These are phyloP conservation scores for Sminthurides aquaticus DNA, from an alignment of 2,888 invertebrate species.

Conservation along the genomic window DNA sequence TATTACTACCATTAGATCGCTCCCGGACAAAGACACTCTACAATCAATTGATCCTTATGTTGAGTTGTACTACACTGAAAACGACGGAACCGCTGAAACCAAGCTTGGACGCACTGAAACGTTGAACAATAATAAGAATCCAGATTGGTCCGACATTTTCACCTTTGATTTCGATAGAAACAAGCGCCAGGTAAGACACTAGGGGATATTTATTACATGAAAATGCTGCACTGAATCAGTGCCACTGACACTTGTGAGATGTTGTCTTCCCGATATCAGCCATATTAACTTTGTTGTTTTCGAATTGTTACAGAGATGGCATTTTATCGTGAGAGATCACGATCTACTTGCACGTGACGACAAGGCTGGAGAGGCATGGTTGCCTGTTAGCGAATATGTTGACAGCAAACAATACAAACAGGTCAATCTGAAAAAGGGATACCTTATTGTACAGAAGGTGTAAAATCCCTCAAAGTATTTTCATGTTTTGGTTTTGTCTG, in stretches of 20 bases:
- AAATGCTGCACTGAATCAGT: no score
- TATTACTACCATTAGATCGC: background rate
- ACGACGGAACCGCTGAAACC: constrained; percentile 10
- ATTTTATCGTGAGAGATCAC: constrained; percentile 17
- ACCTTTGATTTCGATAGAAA: constrained; percentile 17
- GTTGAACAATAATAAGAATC: constrained; percentile 2
- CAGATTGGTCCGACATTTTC: constrained; percentile 17
- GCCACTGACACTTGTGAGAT: no score
- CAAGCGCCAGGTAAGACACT: constrained; percentile 17
- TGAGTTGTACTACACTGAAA: constrained; percentile 8
- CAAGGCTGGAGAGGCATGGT: constrained; percentile 18
- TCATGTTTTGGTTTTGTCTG: background rate
- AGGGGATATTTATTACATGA: no score
- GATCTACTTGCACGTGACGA: constrained; percentile 15
- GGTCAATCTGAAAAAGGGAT: constrained; percentile 20
- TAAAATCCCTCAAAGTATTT: constrained; percentile 1
- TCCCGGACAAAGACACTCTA: constrained; percentile 11
- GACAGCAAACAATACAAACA: constrained; percentile 15
- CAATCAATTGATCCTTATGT: constrained; percentile 15
- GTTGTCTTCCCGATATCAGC: no score
- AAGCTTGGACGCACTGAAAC: constrained; percentile 8
- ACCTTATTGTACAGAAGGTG: constrained; percentile 16
- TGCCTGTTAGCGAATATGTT: constrained; percentile 16
- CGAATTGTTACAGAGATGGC: constrained; percentile 13
- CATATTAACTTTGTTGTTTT: no score